phyloP scores from a whole-genome alignment of 92 coral and sea anemone species.

The Phenganax marumi region DNA sequence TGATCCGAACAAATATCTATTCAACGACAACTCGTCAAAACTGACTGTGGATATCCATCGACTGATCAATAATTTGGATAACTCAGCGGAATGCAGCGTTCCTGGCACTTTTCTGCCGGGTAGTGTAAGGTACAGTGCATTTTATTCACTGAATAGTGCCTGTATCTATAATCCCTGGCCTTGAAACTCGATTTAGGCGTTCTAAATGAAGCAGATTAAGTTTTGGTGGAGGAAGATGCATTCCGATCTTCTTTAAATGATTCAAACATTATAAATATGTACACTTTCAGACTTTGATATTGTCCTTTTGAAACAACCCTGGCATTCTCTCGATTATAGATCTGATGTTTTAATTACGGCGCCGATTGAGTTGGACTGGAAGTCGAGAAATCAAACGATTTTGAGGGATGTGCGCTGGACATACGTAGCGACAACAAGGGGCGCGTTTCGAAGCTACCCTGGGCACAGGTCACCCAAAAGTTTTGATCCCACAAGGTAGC shows the following conservation, averaged over 20 bases:
- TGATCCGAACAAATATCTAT: constrained; percentile 76
- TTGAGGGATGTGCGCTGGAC: constrained; percentile 96
- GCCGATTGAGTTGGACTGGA: constrained; percentile 74
- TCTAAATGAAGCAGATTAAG: too few relatives aligned
- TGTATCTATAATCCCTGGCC: background rate
- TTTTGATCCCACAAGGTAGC: constrained; percentile 91
- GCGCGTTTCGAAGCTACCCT: constrained; percentile 82
- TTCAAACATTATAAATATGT: too few relatives aligned
- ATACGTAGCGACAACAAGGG: constrained; percentile 85
- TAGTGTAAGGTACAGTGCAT: constrained; percentile 72
- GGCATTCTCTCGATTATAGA: constrained; percentile 39
- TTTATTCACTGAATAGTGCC: background rate
- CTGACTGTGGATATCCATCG: constrained; percentile 76
- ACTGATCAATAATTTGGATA: constrained; percentile 66
- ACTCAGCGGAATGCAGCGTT: constrained; percentile 62
- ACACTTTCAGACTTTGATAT: too few relatives aligned
- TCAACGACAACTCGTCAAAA: constrained; percentile 73
- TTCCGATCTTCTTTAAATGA: too few relatives aligned
- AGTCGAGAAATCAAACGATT: constrained; percentile 68
- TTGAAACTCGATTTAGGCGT: too few relatives aligned
- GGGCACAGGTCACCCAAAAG: constrained; percentile 85
- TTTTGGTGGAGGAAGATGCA: too few relatives aligned
- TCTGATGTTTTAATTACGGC: constrained; percentile 93
- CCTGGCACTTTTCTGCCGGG: constrained; percentile 64
- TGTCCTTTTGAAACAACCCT: too few relatives aligned